Percentiles rank a stretch among this genome's conserved stretches.
Evolutionary conservation across 2,888 invertebrate species (phyloP).

Genomic region (Prenolepis imparis): DNA sequence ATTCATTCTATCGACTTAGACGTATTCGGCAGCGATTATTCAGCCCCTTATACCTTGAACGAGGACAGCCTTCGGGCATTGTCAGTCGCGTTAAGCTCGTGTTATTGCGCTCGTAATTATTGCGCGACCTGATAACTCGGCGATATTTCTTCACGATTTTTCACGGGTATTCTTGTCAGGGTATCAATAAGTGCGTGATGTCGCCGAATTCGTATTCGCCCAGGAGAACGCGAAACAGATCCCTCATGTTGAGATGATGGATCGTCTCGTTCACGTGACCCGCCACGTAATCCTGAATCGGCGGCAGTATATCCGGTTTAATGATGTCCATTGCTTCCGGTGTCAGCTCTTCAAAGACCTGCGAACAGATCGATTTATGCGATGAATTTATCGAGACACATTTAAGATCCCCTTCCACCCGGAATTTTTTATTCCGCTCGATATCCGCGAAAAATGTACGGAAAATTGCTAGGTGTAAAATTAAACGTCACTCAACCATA

Average conservation of each 20-base stretch:
- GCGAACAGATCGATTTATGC: constrained; percentile 26
- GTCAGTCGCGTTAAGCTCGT: constrained; percentile 22
- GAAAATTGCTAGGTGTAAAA: too few relatives aligned
- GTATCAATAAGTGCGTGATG: constrained; percentile 69
- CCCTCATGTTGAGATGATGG: constrained; percentile 81
- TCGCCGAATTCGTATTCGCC: constrained; percentile 78
- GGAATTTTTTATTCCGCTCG: neutral
- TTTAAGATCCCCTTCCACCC: too few relatives aligned
- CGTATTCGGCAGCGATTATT: neutral
- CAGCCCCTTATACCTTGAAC: neutral
- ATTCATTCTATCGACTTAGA: neutral
- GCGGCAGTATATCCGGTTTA: constrained; percentile 82
- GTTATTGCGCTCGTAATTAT: constrained; percentile 15
- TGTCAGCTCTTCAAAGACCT: constrained; percentile 81
- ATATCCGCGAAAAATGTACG: neutral
- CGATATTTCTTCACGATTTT: neutral
- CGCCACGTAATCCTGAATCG: constrained; percentile 79
- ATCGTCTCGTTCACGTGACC: constrained; percentile 79
- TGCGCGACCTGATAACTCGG: constrained; percentile 25
- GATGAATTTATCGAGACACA: neutral
- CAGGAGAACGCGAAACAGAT: constrained; percentile 79
- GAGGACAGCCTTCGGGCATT: neutral
- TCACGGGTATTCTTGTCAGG: constrained; percentile 6
- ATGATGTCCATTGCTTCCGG: constrained; percentile 81
- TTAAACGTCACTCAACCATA: neutral